phyloP scores from a whole-genome alignment of 2,113 vertebrate genomes.

The Eudorcas thomsonii region DNA sequence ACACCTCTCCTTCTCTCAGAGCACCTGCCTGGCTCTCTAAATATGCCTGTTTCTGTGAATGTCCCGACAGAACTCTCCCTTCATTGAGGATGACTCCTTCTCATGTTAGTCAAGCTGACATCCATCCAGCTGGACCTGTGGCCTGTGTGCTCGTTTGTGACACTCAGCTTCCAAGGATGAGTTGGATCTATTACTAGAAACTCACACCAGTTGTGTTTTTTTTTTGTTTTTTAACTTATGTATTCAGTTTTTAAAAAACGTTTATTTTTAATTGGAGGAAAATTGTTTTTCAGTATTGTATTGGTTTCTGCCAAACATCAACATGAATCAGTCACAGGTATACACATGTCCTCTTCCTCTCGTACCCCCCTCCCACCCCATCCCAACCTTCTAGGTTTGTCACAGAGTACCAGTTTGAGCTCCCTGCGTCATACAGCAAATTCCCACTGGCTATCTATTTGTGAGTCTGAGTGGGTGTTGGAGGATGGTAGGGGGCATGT shows the following conservation, averaged over 20 bases:
- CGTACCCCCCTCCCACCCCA: accelerated
- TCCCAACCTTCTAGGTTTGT: not conserved
- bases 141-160: not conserved
- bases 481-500: not conserved
- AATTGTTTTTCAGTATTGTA: not conserved
- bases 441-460: not conserved
- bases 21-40: not conserved
- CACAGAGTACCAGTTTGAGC: not conserved
- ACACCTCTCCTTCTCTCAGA: not conserved
- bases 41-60: accelerated
- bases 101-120: not conserved
- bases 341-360: not conserved
- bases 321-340: not conserved
- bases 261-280: not conserved
- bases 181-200: not conserved
- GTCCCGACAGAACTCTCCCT: not conserved
- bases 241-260: not conserved
- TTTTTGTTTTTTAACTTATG: not conserved
- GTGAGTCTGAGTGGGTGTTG: not conserved
- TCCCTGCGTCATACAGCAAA: not conserved
- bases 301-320: not conserved
- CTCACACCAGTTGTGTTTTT: not conserved
- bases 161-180: not conserved
- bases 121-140: not conserved
- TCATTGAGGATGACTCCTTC: not conserved